Percentiles rank a stretch among this genome's conserved stretches.
Evolutionary conservation across 2,797 vertebrate genomes (phyloP).

Genomic region (Oceanodroma leucorhoa): DNA sequence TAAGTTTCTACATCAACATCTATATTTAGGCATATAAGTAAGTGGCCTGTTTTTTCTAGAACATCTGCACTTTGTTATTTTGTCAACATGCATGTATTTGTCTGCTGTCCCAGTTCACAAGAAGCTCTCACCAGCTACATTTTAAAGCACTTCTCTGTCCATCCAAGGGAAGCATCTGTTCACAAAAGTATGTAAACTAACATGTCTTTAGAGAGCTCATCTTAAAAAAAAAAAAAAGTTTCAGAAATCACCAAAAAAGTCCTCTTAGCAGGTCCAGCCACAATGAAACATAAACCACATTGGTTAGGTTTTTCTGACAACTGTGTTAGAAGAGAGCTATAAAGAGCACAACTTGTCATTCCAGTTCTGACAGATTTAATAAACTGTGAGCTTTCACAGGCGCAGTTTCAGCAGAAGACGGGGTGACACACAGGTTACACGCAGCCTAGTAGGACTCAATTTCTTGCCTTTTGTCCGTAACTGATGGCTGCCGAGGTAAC

Average conservation of each 20-base stretch:
- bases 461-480: too few relatives aligned
- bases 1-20: background rate
- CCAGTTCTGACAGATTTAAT: background rate
- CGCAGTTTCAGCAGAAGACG: background rate
- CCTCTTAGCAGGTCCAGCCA: background rate
- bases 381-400: background rate
- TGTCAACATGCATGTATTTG: background rate
- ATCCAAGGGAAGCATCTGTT: background rate
- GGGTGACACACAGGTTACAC: background rate
- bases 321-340: background rate
- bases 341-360: background rate
- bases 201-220: background rate
- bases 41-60: background rate
- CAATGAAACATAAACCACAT: background rate
- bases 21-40: background rate
- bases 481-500: background rate
- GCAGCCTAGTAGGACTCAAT: rapidly evolving
- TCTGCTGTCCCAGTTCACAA: background rate
- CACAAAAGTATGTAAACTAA: background rate
- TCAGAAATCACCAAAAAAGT: background rate
- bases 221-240: background rate
- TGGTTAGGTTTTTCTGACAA: background rate
- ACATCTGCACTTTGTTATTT: background rate
- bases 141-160: background rate
- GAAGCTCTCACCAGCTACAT: background rate